Evolutionary conservation across 2,888 invertebrate species (phyloP), one percentile per base, ranked within the genome.

Genomic region (Meiosimyza decipiens): DNA sequence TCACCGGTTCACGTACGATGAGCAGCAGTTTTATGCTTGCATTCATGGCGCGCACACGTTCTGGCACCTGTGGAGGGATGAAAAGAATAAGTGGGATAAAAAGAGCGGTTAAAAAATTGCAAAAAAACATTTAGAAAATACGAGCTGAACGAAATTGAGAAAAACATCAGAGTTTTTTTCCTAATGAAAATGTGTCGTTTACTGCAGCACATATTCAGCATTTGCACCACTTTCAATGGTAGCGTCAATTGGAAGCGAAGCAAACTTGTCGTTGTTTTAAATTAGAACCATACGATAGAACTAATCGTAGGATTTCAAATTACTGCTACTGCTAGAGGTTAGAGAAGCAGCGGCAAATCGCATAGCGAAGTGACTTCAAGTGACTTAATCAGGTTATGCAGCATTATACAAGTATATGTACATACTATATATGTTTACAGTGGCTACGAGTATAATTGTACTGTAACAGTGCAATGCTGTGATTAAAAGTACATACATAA

Each of bases 1-100:
- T 96, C 71, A 98, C 97, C 4, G 99, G 99, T 87, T 99, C 97
- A 15, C 99, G 91, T 28, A 99, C 95, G 82, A 99, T 97, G 79
- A 99, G 89, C 76, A 99, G 90, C 73, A 99, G 89, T 81, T 96
- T 95, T 75, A 97, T 93, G 83, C 94, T 93, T 11, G 94, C 92
- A 89, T 99, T 98, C 96, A 99, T 97, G 74, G 95, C 94, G 79
- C 93, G 91, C 70, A 99, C 96, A 77, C 99, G 90, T 87, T 96
- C 95, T 13, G 99, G 98, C 50, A 96, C 98, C 92, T 95, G 80
- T 59, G 79, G 74, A 4, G 22, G 11, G 22, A 52, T 73, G 60
- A 64, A 66, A 74, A 77, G 47, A 72, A 65, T 57, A 51, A 60
- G 60, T 64, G 70, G 59, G n/a, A 55, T 28, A 76, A 64, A 50